Evolutionary conservation across 2,797 vertebrate species (phyloP).

Genomic region (Aratinga solstitialis): DNA sequence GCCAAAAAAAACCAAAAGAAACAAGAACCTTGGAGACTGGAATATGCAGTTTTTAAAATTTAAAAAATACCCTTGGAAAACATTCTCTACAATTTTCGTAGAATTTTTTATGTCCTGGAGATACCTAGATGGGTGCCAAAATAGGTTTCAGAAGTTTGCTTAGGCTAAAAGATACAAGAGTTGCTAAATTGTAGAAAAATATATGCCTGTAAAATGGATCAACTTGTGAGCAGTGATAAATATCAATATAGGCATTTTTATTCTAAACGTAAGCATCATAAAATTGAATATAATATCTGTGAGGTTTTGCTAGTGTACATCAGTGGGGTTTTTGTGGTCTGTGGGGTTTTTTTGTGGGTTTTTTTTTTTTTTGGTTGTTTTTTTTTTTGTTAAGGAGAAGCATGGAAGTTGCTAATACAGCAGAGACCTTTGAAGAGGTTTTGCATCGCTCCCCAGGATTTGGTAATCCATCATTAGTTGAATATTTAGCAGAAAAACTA

Average conservation of each 20-base stretch:
- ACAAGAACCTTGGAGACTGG: neutral
- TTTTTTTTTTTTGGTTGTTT: too few relatives aligned
- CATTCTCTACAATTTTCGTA: neutral
- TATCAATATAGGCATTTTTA: neutral
- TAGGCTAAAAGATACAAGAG: neutral
- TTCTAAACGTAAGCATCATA: neutral
- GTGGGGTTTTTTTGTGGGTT: too few relatives aligned
- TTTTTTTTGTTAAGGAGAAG: too few relatives aligned
- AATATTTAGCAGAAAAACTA: too few relatives aligned
- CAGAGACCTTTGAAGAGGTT: too few relatives aligned
- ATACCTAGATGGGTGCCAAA: rapidly evolving
- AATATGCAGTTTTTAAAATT: neutral
- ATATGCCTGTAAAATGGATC: rapidly evolving
- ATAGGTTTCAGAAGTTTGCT: neutral
- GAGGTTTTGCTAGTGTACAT: neutral
- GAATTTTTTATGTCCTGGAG: neutral
- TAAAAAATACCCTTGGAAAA: neutral
- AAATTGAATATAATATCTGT: too few relatives aligned
- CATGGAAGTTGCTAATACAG: too few relatives aligned
- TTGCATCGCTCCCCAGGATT: too few relatives aligned
- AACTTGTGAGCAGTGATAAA: neutral
- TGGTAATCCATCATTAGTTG: too few relatives aligned
- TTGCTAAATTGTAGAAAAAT: neutral
- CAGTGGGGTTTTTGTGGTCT: neutral
- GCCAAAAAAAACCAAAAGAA: neutral